Evolutionary conservation across 23 tunicate genomes (phyloP), one percentile per base, ranked within the genome.

Genomic region (Halocynthia roretzi): DNA sequence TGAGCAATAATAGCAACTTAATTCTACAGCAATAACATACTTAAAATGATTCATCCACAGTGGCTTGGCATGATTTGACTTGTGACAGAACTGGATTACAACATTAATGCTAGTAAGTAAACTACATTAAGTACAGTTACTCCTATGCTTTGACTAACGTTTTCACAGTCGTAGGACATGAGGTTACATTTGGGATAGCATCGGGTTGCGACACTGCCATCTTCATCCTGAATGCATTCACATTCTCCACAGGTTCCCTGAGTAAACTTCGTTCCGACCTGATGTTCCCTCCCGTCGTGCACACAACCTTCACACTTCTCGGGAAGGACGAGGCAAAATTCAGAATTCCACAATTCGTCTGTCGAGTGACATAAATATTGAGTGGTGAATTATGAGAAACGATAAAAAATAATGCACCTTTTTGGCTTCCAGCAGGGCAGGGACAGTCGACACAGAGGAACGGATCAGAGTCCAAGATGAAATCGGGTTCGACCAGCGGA

Each of bases 171-270:
- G 31, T 78, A 78, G 14, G 84, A 15, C 67, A 68, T 51, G 7
- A 92, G 78, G 70, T 92, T 85, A 85, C 98, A 92, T 12, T 52
- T 52, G 12, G 83, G 81, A 49, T 86, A 80, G 62, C 98, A 92
- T 52, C 62, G 53, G 6, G 83, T 86, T 7, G 70, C 12, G 5
- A 76, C 17, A 7, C 14, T 61, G 6, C 85, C 98, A 20, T 82
- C 77, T 8, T 60, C 85, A 51, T 68, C 53, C 79, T 75, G 40
- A 44, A 53, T 51, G 73, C 98, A 92, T 48, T 75, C 80, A 62
- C 98, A 92, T 64, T 92, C 92, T 62, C 81, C 92, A 58, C 98
- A 92, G 5, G 85, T 80, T 10, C 98, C 98, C 54, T 70, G 71
- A 6, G 82, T 53, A 63, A 92, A 79, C 58, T 78, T 86, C 72